phyloP scores from a whole-genome alignment of 2,797 vertebrate genomes.

The Benthosema pterotum region DNA sequence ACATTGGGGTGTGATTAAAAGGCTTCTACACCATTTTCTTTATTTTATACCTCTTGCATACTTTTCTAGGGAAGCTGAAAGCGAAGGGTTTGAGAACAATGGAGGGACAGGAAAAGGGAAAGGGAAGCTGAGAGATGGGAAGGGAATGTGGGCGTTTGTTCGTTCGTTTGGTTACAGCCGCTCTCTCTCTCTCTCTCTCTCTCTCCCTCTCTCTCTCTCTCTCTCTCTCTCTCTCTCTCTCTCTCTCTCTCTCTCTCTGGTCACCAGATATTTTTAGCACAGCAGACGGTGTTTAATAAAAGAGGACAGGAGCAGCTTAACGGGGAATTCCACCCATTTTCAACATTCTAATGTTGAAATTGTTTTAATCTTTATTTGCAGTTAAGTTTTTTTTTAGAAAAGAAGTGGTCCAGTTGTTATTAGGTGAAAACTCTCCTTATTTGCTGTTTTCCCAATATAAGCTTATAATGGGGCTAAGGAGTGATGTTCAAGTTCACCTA shows the following conservation, averaged over 20 bases:
- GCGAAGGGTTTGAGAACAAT: constrained; percentile 50
- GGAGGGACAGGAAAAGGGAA: constrained; percentile 66
- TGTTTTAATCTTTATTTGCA: too few relatives aligned
- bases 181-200: background rate
- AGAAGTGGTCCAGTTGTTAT: too few relatives aligned
- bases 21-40: background rate
- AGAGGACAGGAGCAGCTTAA: constrained; percentile 26
- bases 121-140: constrained; percentile 60
- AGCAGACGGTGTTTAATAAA: constrained; percentile 24
- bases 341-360: too few relatives aligned
- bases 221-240: background rate
- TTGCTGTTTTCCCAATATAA: too few relatives aligned
- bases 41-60: background rate
- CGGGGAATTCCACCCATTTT: too few relatives aligned
- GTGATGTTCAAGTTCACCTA: too few relatives aligned
- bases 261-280: constrained; percentile 59
- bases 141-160: constrained; percentile 54
- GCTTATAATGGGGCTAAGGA: too few relatives aligned
- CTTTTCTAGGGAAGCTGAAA: constrained; percentile 15
- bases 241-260: constrained; percentile 2
- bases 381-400: too few relatives aligned
- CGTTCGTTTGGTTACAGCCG: too few relatives aligned
- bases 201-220: background rate
- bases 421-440: too few relatives aligned
- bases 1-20: too few relatives aligned